These are phyloP conservation scores for Nezara viridula DNA, from an alignment of 2,888 invertebrate species.

Conservation along the genomic window DNA sequence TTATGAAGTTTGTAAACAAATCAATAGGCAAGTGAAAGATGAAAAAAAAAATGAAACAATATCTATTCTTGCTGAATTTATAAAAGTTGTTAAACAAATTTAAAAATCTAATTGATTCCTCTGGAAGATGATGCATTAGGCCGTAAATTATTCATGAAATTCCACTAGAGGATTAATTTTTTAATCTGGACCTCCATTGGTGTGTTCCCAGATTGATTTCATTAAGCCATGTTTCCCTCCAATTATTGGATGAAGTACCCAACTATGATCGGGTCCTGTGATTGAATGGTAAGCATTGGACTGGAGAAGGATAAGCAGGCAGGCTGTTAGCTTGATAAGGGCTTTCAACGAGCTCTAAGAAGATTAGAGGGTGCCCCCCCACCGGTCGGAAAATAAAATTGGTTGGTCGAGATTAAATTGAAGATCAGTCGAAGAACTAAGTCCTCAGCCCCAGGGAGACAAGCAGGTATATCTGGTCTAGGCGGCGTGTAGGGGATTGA, in stretches of 20 bases:
- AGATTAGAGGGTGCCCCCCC: neutral
- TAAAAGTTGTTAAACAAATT: too few species aligned
- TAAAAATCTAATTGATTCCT: too few species aligned
- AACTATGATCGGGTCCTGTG: neutral
- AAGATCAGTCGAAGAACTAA: neutral
- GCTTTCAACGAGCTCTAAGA: neutral
- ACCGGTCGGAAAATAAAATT: neutral
- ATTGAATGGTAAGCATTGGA: conserved; percentile 12
- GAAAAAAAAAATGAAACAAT: too few species aligned
- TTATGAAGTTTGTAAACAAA: too few species aligned
- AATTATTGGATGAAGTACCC: neutral
- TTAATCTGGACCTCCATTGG: neutral
- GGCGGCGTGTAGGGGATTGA: neutral
- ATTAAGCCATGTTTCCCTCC: neutral
- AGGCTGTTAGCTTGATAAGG: conserved; percentile 17
- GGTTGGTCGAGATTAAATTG: neutral
- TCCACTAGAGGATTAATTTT: neutral
- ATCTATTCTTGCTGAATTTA: too few species aligned
- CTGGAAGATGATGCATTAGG: too few species aligned
- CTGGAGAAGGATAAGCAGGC: neutral
- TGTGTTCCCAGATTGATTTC: neutral
- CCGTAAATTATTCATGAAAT: too few species aligned
- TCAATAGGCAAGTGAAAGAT: too few species aligned
- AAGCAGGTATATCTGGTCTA: neutral
- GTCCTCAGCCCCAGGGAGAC: neutral